Evolutionary conservation across 2,113 vertebrate species (phyloP), one percentile per base, ranked within the genome.

Genomic region (Alaudala cheleensis): DNA sequence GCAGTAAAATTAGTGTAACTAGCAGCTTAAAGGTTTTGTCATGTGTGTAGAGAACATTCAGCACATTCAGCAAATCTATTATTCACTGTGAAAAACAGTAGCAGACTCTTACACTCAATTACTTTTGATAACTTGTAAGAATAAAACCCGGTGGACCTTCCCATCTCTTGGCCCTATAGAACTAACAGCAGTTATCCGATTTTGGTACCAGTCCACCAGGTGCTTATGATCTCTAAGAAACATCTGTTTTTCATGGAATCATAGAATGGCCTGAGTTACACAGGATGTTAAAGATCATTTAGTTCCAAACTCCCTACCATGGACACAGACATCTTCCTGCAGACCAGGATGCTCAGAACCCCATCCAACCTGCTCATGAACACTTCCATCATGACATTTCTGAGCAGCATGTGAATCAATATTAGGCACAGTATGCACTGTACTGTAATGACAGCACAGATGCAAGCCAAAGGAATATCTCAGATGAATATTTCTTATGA

Each of bases 171-270:
- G 26, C 6, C 14, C 40, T 64, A 11, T 4, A 57, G 26, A 24
- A 53, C 16, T 44, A 49, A 28, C 2, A 86, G 28, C n/a, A 76
- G 14, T 64, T 85, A 61, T 69, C 70, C 8, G n/a, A 7, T 70
- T 81, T 57, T 4, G 2, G 11, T 33, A 79, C 73, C 42, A 78
- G n/a, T 18, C 88, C 33, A 62, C 11, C 20, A 72, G 29, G 7
- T 33, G 64, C 17, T 76, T n/a, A 21, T 4, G 33, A 34, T 47
- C 67, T 91, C 6, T 66, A 50, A 92, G 17, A 60, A 85, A 47
- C 0, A 0, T 10, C 16, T 54, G 8, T 0, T 80, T 65, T 51
- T 53, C 39, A 18, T 22, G 34, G n/a, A 60, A 54, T 54, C n/a
- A 40, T 15, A 9, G 47, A 54, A 69, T 6, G 1, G 17, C 21